phyloP scores from a whole-genome alignment of 2,888 invertebrate species.

The Trichogramma evanescens region DNA sequence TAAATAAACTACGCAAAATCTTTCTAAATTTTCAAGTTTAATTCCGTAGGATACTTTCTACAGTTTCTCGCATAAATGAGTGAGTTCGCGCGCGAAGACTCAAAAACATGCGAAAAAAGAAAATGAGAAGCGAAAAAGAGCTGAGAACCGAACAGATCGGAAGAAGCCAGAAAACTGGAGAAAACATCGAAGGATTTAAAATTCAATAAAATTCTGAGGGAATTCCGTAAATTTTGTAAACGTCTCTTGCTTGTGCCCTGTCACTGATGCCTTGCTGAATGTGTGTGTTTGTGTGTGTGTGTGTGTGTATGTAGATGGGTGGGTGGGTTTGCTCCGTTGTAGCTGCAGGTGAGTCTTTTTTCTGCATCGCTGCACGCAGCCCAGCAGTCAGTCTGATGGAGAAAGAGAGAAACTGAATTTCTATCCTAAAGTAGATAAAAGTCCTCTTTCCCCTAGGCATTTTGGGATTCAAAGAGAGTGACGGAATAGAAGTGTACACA shows the following conservation, averaged over 20 bases:
- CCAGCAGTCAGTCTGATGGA: not conserved
- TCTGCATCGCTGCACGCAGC: constrained; percentile 7
- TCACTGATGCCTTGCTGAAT: no score
- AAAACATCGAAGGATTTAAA: constrained; percentile 22
- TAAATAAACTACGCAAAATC: no score
- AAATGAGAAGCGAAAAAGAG: not conserved
- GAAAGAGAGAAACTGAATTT: constrained; percentile 6
- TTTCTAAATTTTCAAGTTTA: no score
- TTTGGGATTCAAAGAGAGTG: constrained; percentile 21
- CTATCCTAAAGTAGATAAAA: constrained; percentile 18
- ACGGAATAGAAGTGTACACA: constrained; percentile 9
- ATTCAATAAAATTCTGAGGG: constrained; percentile 23
- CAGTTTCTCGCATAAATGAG: no score
- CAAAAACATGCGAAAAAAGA: not conserved
- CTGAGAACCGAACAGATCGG: not conserved
- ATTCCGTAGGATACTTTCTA: no score
- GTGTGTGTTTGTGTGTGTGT: no score
- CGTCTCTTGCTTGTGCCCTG: constrained; percentile 6
- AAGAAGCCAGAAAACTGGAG: constrained; percentile 9
- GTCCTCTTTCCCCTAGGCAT: not conserved
- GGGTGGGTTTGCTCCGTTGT: no score
- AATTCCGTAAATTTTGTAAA: constrained; percentile 22
- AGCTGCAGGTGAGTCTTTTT: constrained; percentile 3
- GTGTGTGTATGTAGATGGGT: no score
- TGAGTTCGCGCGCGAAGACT: no score